Evolutionary conservation across 23 tunicate species (phyloP).

Genomic region (Clavelina lepadiformis): DNA sequence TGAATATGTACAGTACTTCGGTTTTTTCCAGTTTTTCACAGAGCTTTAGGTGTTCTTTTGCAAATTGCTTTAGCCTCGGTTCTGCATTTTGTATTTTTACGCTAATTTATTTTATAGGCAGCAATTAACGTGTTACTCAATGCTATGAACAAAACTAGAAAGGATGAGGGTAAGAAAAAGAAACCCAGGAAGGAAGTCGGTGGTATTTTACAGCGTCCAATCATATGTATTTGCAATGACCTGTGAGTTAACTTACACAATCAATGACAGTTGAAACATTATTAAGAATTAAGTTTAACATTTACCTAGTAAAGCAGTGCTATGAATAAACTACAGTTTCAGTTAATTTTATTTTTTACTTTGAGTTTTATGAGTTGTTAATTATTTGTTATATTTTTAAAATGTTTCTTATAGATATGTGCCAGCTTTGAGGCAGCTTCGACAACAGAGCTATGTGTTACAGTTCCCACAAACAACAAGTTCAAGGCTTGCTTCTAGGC

Average conservation of each 20-base stretch:
- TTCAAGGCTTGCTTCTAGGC: constrained; percentile 59
- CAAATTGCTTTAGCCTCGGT: not conserved
- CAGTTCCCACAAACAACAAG: constrained; percentile 83
- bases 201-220: constrained; percentile 58
- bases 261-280: too few relatives aligned
- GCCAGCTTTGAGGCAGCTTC: constrained; percentile 80
- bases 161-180: constrained; percentile 31
- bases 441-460: constrained; percentile 80
- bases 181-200: constrained; percentile 19
- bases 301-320: too few relatives aligned
- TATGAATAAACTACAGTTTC: too few relatives aligned
- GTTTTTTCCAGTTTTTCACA: not conserved
- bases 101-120: constrained; percentile 39
- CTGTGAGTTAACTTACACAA: constrained; percentile 82
- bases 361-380: too few relatives aligned
- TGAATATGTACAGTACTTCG: too few relatives aligned
- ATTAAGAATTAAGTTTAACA: too few relatives aligned
- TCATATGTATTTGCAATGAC: constrained; percentile 99
- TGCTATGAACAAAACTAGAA: constrained; percentile 41
- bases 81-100: too few relatives aligned
- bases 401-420: constrained; percentile 44
- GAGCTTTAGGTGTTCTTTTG: not conserved
- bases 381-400: too few relatives aligned
- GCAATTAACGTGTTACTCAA: constrained; percentile 63
- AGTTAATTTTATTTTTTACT: too few relatives aligned